Evolutionary conservation across 2,113 vertebrate species (phyloP).

Genomic region (Caretta caretta): DNA sequence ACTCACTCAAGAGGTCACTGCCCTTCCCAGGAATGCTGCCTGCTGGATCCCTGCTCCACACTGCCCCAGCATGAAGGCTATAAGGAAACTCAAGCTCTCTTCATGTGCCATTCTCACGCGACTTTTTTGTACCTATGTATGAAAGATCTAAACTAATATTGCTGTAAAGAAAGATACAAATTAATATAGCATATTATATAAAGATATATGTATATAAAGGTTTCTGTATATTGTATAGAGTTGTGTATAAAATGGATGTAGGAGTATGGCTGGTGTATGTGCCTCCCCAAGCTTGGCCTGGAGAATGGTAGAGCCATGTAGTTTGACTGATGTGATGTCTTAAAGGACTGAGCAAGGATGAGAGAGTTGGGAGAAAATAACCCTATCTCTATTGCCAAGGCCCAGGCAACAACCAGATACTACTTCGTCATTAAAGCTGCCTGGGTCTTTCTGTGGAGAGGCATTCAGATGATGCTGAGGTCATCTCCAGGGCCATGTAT

Average conservation of each 20-base stretch:
- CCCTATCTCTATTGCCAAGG: rapidly evolving
- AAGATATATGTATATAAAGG: conserved; percentile 83
- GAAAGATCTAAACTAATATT: conserved; percentile 79
- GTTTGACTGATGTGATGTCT: not conserved
- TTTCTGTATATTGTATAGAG: conserved; percentile 81
- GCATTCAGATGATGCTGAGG: rapidly evolving
- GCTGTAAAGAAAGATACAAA: conserved; percentile 83
- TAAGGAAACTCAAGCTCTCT: conserved; percentile 61
- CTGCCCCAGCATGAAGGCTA: conserved; percentile 68
- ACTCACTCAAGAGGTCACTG: not conserved
- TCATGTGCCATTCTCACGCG: conserved; percentile 70
- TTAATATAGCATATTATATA: conserved; percentile 84
- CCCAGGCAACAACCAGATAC: rapidly evolving
- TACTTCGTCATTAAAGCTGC: rapidly evolving
- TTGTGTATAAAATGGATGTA: conserved; percentile 80
- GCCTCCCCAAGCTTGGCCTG: conserved; percentile 27
- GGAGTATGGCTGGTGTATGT: conserved; percentile 59
- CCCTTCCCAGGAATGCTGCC: conserved; percentile 52
- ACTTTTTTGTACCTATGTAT: conserved; percentile 83
- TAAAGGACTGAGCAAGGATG: not conserved
- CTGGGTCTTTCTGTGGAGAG: not conserved
- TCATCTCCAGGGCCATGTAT: not conserved
- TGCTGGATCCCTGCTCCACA: conserved; percentile 53
- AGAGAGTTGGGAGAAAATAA: not conserved
- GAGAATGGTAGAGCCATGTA: not conserved